phyloP scores from a whole-genome alignment of 1,140 invertebrate species.

The Drosophila micromelanica region DNA sequence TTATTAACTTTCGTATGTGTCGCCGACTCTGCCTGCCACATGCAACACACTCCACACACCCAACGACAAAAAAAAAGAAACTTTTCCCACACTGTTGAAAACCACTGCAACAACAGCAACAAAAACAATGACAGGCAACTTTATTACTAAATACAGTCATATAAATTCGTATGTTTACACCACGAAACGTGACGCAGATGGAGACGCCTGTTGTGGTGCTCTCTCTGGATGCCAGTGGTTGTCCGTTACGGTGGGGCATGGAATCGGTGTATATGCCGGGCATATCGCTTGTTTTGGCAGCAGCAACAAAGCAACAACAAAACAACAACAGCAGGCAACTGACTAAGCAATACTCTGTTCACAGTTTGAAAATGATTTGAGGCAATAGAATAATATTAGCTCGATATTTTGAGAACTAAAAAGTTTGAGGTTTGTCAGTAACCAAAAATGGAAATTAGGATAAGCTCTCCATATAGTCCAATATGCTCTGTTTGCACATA shows the following conservation, averaged over 20 bases:
- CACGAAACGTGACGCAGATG: conserved; percentile 37
- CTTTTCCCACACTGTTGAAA: conserved; percentile 10
- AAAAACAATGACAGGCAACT: conserved; percentile 58
- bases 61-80: not conserved
- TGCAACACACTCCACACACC: not conserved
- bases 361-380: no score
- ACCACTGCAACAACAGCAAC: conserved; percentile 29
- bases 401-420: no score
- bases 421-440: no score
- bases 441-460: no score
- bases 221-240: not conserved
- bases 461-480: no score
- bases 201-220: not conserved
- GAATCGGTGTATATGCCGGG: conserved; percentile 1
- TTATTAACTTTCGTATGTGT: conserved; percentile 79
- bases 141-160: conserved; percentile 74
- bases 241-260: not conserved
- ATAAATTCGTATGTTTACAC: conserved; percentile 74
- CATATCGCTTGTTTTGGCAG: conserved; percentile 37
- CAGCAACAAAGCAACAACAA: conserved; percentile 42
- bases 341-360: no score
- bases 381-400: no score
- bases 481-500: no score
- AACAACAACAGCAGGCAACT: not conserved
- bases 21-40: conserved; percentile 7